Evolutionary conservation across 2,113 vertebrate species (phyloP).

Genomic region (Narcine bancroftii): DNA sequence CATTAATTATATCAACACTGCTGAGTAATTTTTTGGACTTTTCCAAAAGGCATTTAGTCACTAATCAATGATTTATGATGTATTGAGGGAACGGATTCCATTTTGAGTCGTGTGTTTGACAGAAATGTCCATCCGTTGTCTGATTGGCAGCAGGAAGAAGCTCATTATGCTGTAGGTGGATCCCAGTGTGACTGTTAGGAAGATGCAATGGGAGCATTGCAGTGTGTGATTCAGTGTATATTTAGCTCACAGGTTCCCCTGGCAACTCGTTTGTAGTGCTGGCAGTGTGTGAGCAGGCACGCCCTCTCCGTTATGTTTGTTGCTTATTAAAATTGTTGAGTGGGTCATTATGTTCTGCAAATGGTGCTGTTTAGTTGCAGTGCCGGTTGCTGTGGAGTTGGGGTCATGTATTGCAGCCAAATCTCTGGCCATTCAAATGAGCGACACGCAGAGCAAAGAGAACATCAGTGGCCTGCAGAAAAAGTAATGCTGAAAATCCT

Average conservation of each 20-base stretch:
- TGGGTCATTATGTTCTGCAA: background rate
- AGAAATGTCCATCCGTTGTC: background rate
- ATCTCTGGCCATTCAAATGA: background rate
- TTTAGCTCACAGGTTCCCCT: background rate
- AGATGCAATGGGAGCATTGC: background rate
- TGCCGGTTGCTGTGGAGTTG: too few species aligned
- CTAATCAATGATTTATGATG: background rate
- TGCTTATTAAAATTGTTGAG: background rate
- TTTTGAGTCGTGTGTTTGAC: background rate
- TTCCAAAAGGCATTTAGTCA: background rate
- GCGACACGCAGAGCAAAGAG: too few species aligned
- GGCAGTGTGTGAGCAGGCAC: background rate
- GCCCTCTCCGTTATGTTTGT: background rate
- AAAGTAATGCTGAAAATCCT: too few species aligned
- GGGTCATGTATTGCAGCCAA: background rate
- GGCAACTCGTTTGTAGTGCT: background rate
- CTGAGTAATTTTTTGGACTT: background rate
- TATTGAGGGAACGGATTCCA: background rate
- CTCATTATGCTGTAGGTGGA: background rate
- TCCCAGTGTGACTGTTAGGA: background rate
- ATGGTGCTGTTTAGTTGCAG: background rate
- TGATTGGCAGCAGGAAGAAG: background rate
- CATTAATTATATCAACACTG: background rate
- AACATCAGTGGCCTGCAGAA: background rate
- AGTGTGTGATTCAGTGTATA: background rate